Evolutionary conservation across 2,113 vertebrate species (phyloP).

Genomic region (Pedetes capensis): DNA sequence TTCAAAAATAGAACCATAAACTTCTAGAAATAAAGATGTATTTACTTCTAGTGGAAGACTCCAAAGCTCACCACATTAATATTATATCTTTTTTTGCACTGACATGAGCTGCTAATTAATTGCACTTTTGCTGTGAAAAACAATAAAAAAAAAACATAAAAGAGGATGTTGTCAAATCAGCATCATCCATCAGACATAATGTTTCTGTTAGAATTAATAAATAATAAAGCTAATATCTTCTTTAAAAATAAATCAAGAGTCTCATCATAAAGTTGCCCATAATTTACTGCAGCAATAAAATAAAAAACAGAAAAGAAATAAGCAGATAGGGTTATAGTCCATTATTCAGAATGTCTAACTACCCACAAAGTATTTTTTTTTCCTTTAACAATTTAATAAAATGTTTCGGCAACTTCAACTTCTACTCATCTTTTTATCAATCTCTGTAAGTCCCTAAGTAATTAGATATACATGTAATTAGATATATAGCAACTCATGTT

Average conservation of each 20-base stretch:
- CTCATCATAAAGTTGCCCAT: constrained; percentile 75
- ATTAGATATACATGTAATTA: not conserved
- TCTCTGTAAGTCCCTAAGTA: not conserved
- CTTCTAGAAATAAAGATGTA: constrained; percentile 45
- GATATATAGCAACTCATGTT: not conserved
- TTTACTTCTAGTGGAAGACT: constrained; percentile 1
- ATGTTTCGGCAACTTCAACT: not conserved
- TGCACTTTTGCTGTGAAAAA: constrained; percentile 68
- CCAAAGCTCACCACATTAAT: constrained; percentile 39
- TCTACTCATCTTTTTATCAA: constrained; percentile 7
- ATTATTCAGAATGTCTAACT: constrained; percentile 73
- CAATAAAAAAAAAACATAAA: constrained; percentile 75
- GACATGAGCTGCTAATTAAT: constrained; percentile 77
- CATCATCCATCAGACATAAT: constrained; percentile 70
- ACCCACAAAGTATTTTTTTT: not conserved
- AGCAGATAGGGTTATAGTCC: constrained; percentile 63
- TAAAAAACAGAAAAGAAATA: constrained; percentile 69
- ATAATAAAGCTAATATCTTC: constrained; percentile 85
- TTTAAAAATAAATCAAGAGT: constrained; percentile 81
- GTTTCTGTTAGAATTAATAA: constrained; percentile 82
- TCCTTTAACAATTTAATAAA: constrained; percentile 15
- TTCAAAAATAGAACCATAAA: constrained; percentile 27
- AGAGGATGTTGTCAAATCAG: constrained; percentile 64
- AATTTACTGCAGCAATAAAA: constrained; percentile 81
- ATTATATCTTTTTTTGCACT: constrained; percentile 50